These are phyloP conservation scores for Incurvaria masculella DNA, from an alignment of 2,888 invertebrate genomes.

Conservation along the genomic window DNA sequence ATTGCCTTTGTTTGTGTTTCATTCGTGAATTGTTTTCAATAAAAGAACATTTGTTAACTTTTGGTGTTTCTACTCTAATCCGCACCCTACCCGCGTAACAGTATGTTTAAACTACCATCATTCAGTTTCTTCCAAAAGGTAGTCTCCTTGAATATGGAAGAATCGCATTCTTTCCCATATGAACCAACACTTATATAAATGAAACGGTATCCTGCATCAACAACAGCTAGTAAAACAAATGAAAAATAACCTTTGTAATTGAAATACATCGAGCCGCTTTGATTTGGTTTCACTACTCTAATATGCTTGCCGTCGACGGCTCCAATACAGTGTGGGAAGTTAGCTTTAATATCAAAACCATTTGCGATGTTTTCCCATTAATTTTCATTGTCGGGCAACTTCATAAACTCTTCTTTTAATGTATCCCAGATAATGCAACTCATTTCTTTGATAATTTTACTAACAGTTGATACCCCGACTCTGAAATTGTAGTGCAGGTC, in stretches of 20 bases:
- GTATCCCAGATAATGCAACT: conserved; percentile 15
- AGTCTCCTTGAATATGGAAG: conserved; percentile 10
- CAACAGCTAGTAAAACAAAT: no score
- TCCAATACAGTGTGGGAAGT: no score
- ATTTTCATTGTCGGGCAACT: conserved; percentile 11
- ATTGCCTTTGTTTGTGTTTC: no score
- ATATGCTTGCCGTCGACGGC: no score
- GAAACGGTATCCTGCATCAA: neutral
- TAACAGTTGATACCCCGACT: conserved; percentile 15
- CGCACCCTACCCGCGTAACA: no score
- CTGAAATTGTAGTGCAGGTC: conserved; percentile 16
- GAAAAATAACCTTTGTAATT: no score
- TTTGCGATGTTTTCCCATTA: neutral
- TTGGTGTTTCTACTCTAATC: no score
- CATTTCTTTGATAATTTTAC: conserved; percentile 15
- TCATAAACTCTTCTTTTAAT: conserved; percentile 9
- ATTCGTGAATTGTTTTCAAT: no score
- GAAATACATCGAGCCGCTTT: neutral
- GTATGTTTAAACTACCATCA: no score
- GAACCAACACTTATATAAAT: neutral
- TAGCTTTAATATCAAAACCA: no score
- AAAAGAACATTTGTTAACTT: conserved; percentile 18
- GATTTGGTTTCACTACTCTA: neutral
- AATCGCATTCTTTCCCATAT: no score
- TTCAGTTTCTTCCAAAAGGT: conserved; percentile 16